Conservation (phyloP, 2,113 vertebrate species). For the Dasypus novemcinctus region DNA sequence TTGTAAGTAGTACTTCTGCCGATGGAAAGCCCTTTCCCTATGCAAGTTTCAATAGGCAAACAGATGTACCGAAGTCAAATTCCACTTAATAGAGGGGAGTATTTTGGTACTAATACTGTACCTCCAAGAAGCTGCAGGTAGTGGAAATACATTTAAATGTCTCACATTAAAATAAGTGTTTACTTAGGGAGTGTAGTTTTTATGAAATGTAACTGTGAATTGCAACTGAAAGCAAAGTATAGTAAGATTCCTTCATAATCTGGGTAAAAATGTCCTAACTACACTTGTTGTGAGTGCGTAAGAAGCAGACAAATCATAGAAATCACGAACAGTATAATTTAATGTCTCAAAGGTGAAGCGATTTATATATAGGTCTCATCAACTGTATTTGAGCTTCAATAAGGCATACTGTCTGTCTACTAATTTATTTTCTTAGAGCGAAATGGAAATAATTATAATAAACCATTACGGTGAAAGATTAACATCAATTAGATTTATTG, state of each 20-base stretch:
- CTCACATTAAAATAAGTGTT: too few species aligned
- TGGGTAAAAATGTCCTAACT: not conserved
- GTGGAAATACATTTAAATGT: not conserved
- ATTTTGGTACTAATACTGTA: not conserved
- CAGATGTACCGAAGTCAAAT: conserved; percentile 49
- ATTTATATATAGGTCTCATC: not conserved
- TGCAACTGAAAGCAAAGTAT: not conserved
- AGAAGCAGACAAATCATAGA: not conserved
- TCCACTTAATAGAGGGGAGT: conserved; percentile 46
- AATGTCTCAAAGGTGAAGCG: not conserved
- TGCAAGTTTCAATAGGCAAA: conserved; percentile 45
- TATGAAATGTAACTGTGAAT: conserved; percentile 43
- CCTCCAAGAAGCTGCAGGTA: conserved; percentile 59
- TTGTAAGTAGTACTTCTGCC: not conserved
- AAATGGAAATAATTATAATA: conserved; percentile 7
- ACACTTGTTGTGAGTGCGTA: not conserved
- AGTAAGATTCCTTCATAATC: not conserved
- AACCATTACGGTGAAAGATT: not conserved
- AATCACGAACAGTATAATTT: not conserved
- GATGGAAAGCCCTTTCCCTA: conserved; percentile 67
- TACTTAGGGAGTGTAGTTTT: conserved; percentile 54
- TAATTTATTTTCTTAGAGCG: conserved; percentile 6
- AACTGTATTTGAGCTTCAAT: not conserved
- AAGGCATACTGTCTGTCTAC: not conserved
- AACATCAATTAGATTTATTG: not conserved